Evolutionary conservation across 92 coral and sea anemone species (phyloP).

Genomic region (Anthopleura xanthogrammica): DNA sequence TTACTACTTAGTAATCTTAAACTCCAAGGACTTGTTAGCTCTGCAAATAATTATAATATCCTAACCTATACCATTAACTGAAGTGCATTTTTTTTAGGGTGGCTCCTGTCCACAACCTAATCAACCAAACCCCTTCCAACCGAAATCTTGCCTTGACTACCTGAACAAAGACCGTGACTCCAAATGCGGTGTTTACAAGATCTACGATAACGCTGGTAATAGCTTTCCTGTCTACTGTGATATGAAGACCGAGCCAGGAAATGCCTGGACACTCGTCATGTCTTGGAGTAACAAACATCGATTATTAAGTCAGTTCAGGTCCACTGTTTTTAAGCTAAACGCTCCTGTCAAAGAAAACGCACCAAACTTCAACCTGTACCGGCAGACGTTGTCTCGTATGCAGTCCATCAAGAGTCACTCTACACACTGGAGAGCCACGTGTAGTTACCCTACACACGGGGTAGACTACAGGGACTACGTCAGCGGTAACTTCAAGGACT

Average conservation of each 20-base stretch:
- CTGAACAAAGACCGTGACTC: slow-evolving; percentile 19
- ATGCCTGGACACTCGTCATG: slow-evolving; percentile 54
- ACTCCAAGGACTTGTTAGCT: too few relatives aligned
- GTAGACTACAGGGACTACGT: slow-evolving; percentile 71
- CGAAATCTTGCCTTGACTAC: slow-evolving; percentile 43
- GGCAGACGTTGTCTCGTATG: slow-evolving; percentile 37
- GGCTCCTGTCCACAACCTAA: slow-evolving; percentile 11
- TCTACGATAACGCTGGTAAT: slow-evolving; percentile 34
- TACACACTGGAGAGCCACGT: slow-evolving; percentile 67
- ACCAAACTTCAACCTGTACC: slow-evolving; percentile 42
- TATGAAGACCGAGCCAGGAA: slow-evolving; percentile 36
- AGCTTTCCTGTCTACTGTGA: slow-evolving; percentile 38
- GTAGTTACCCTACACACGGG: slow-evolving; percentile 64
- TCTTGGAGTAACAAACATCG: slow-evolving; percentile 27
- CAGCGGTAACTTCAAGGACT: slow-evolving; percentile 52
- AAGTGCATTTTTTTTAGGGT: not conserved
- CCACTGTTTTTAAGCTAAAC: slow-evolving; percentile 18
- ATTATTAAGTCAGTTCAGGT: not conserved
- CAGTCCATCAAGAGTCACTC: slow-evolving; percentile 50
- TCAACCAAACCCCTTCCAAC: not conserved
- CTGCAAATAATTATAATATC: too few relatives aligned
- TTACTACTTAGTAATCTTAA: too few relatives aligned
- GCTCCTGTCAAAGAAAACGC: slow-evolving; percentile 48
- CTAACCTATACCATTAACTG: too few relatives aligned
- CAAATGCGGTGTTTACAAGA: slow-evolving; percentile 15